Conservation (phyloP, 2,797 vertebrate genomes). For the Cynodonichthys magdalenae region DNA sequence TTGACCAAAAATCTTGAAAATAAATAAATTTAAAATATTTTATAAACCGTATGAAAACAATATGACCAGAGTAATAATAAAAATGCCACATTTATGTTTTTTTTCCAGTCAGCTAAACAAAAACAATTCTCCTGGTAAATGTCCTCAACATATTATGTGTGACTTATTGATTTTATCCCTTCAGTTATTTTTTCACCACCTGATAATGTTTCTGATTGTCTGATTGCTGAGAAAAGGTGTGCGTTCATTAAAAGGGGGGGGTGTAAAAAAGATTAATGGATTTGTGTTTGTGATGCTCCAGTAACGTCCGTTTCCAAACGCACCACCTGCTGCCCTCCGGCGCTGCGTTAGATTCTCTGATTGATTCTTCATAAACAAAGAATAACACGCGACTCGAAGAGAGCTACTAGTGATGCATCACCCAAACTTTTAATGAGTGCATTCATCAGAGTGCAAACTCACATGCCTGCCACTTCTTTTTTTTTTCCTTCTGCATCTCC, state of each 20-base stretch:
- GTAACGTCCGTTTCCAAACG: slow-evolving; percentile 8
- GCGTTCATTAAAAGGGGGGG: slow-evolving; percentile 25
- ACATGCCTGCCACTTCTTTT: slow-evolving; percentile 5
- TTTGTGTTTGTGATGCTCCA: slow-evolving; percentile 12
- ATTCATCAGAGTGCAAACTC: slow-evolving; percentile 41
- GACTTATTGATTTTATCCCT: slow-evolving; percentile 15
- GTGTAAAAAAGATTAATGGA: slow-evolving; percentile 35
- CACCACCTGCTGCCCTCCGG: slow-evolving; percentile 3
- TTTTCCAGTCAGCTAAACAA: too few species aligned
- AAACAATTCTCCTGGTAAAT: slow-evolving; percentile 17
- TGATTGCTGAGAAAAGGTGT: slow-evolving; percentile 21
- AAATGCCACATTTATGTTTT: too few species aligned
- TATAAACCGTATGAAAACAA: too few species aligned
- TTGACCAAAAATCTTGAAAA: too few species aligned
- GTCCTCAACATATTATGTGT: slow-evolving; percentile 19
- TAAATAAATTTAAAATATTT: too few species aligned
- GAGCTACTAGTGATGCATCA: slow-evolving; percentile 52
- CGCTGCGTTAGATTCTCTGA: slow-evolving; percentile 24
- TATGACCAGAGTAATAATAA: too few species aligned
- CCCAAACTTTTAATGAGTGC: slow-evolving; percentile 59
- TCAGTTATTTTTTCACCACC: slow-evolving; percentile 2
- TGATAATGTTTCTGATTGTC: slow-evolving; percentile 25
- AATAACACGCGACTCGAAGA: slow-evolving; percentile 24
- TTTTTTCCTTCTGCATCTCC: slow-evolving; percentile 15
- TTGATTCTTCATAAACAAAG: slow-evolving; percentile 48